Evolutionary conservation across 2,797 vertebrate genomes (phyloP).

Genomic region (Rhabdophis nuchalis): DNA sequence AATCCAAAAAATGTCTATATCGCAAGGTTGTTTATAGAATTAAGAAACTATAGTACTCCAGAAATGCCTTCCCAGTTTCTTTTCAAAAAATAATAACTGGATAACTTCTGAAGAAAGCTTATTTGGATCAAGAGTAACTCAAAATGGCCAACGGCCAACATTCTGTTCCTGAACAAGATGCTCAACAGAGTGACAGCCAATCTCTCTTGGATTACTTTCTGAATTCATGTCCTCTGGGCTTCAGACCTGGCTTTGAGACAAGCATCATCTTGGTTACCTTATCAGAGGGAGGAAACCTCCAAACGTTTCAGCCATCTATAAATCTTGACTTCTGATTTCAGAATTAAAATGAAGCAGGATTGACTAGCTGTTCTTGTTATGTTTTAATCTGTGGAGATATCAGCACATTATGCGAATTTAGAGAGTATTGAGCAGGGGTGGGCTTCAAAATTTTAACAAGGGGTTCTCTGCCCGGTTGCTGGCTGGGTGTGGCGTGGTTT

Average conservation of each 20-base stretch:
- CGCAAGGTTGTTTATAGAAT: neutral
- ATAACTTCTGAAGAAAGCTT: neutral
- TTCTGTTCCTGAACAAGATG: neutral
- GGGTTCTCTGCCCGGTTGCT: too few species aligned
- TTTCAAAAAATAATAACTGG: neutral
- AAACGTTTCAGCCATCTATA: neutral
- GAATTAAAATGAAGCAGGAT: neutral
- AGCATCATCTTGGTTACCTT: neutral
- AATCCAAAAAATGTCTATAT: neutral
- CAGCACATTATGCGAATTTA: neutral
- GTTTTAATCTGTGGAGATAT: neutral
- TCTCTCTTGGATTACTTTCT: neutral
- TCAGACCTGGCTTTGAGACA: neutral
- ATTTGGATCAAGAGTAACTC: neutral
- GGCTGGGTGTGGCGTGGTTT: too few species aligned
- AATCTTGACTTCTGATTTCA: neutral
- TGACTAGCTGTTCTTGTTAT: neutral
- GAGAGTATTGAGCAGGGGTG: neutral
- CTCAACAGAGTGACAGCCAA: neutral
- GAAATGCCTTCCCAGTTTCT: neutral
- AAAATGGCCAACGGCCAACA: neutral
- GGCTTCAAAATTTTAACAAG: too few species aligned
- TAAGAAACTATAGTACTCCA: neutral
- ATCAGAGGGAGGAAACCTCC: neutral
- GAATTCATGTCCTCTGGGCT: neutral